A percentile compares a stretch with the other conserved stretches of the same genome.
Conservation (phyloP, 2,797 vertebrate species). For the Threskiornis aethiopicus region DNA sequence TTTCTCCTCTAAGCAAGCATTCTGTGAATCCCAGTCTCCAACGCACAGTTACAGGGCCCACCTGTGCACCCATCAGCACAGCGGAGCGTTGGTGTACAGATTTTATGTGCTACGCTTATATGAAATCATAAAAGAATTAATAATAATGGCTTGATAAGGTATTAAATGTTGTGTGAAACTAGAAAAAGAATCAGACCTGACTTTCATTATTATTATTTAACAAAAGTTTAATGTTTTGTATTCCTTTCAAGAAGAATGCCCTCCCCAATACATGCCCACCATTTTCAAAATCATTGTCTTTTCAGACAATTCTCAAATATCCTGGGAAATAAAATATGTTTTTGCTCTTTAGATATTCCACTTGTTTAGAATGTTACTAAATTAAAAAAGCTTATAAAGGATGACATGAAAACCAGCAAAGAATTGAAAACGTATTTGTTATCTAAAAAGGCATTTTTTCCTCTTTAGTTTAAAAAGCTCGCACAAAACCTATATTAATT, state of each 20-base stretch:
- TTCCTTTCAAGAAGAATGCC: not conserved
- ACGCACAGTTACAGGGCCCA: not conserved
- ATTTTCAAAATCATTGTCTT: slow-evolving; percentile 38
- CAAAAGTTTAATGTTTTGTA: not conserved
- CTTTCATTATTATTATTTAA: not conserved
- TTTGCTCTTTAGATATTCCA: not conserved
- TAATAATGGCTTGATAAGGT: not conserved
- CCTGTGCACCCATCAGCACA: not conserved
- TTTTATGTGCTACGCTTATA: not conserved
- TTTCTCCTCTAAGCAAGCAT: not conserved
- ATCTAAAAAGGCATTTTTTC: slow-evolving; percentile 4
- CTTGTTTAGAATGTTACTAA: slow-evolving; percentile 3
- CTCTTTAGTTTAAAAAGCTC: slow-evolving; percentile 8
- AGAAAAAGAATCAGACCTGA: not conserved
- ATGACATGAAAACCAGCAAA: not conserved
- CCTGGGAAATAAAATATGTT: slow-evolving; percentile 7
- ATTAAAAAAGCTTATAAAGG: not conserved
- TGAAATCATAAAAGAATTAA: not conserved
- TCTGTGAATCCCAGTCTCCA: not conserved
- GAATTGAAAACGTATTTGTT: not conserved
- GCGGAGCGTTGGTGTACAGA: not conserved
- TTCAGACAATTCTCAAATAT: slow-evolving; percentile 43
- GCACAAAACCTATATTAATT: slow-evolving; percentile 29
- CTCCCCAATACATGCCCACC: not conserved
- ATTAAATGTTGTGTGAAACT: not conserved